Base-by-base conservation (phyloP, 2,797 vertebrate species). In the Macropus fuliginosus region DNA sequence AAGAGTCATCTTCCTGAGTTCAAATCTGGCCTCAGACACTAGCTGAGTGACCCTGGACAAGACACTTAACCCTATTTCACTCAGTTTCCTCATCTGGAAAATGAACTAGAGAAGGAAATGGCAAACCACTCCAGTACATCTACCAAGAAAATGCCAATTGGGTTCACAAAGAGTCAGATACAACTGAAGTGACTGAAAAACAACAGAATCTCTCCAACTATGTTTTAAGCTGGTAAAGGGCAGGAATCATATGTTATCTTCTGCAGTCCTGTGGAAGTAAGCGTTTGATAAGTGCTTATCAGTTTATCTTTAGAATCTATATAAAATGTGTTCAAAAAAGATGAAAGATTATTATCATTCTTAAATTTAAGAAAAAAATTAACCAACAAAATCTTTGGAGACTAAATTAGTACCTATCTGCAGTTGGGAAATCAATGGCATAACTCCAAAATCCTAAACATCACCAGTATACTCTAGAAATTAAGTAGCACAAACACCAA, bases 251-350 rank as follows among this genome's bases (percentile, higher is more conserved):
- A 11, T 34, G 34, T 14, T 56, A n/a, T 66, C 62, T 66, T 6
- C 34, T 34, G n/a, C 21, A n/a, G 66, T 2, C 2, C 14, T 40
- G 34, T 40, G 16, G 66, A 74, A 52, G 1, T 4, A 94, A 92
- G 55, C 12, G 81, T 27, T 81, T 74, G 91, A 59, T 18, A 95
- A 94, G 34, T 3, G 14, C 55, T 57, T 92, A 24, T 54, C 55
- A 0, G 0, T 40, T 74, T 54, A 87, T 54, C 92, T 90, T 95
- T 94, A 93, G 13, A 66, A 50, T 92, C 55, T 74, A 29, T 55
- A 9, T 93, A 94, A 34, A 81, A 56, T 52, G 55, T 91, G 91
- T 95, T 92, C 66, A 55, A 18, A 94, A 40, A 74, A 90, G 46
- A 94, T 46, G n/a, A 40, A 92, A 95, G n/a, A 93, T 14, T 50